Base-by-base conservation (phyloP, 2,113 vertebrate genomes). In the Danionella cerebrum region DNA sequence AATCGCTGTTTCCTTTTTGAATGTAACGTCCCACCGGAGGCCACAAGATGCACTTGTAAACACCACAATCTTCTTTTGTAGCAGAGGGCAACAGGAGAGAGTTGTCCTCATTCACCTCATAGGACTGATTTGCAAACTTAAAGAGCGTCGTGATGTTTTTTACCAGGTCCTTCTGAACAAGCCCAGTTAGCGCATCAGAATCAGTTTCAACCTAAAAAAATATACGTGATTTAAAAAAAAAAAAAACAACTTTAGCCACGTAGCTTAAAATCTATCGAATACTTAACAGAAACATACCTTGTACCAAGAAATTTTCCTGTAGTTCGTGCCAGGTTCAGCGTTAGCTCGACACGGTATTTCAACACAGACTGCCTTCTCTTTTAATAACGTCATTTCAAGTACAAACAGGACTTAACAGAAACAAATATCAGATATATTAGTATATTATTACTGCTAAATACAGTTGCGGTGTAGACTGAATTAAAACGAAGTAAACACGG, bases 1-100 rank as follows among this genome's bases (percentile, higher is more conserved):
- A 50, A 14, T 42, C 54, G 6, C 54, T 68, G 31, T 73, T 64
- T 31, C 16, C 67, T 25, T 79, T 63, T 64, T 65, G 72, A 16
- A 76, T 75, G n/a, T 70, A 66, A 57, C 77, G 78, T 2, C 78
- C 78, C 8, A 79, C 7, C 0, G 72, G 78, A 13, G 78, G 72
- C 78, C 74, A 79, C 3, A 77, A 48, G 1, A 63, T 75, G 58
- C 78, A 79, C 38, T 45, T 70, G 16, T 77, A 79, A 16, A 11
- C 51, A 1, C 69, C 72, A 47, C 75, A 79, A 27, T 68, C 69
- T 6, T 25, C 38, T 31, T 60, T 2, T 9, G 24, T 9, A 9
- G 12, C 2, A 48, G 59, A n/a, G 1, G 31, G 55, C 2, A 79
- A 5, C 4, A 63, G 7, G 14, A 79, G 70, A 25, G 78, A 55